Evolutionary conservation across 2,797 vertebrate genomes (phyloP).

Genomic region (Perodicticus potto): DNA sequence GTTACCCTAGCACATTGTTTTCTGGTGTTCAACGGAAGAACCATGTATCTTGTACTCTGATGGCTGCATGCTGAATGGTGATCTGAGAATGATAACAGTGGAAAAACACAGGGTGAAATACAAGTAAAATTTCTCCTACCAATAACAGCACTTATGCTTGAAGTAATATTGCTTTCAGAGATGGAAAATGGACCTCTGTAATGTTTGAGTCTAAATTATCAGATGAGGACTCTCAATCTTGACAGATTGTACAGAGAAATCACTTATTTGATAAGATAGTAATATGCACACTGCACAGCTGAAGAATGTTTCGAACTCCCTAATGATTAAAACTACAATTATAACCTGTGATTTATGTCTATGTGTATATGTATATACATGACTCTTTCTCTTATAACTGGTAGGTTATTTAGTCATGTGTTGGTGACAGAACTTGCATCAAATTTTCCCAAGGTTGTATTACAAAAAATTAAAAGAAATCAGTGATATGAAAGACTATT

Average conservation of each 20-base stretch:
- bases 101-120: conserved; percentile 55
- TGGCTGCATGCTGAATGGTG: conserved; percentile 2
- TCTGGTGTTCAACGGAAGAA: conserved; percentile 40
- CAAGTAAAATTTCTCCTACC: not conserved
- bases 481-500: rapidly evolving
- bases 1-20: conserved; percentile 49
- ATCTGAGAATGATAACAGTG: conserved; percentile 34
- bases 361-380: not conserved
- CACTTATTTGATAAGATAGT: conserved; percentile 2
- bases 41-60: conserved; percentile 31
- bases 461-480: not conserved
- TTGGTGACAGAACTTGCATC: conserved; percentile 8
- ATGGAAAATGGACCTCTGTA: not conserved
- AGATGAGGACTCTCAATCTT: not conserved
- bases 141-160: not conserved
- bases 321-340: not conserved
- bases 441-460: conserved; percentile 29
- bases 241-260: not conserved
- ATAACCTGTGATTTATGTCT: not conserved
- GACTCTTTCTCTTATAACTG: conserved; percentile 2
- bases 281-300: not conserved
- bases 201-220: conserved; percentile 58
- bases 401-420: not conserved
- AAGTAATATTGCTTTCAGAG: not conserved
- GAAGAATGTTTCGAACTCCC: not conserved